Percentiles rank a stretch among this genome's conserved stretches.
phyloP scores from a whole-genome alignment of 1,140 invertebrate species.

The Drosophila suzukii region DNA sequence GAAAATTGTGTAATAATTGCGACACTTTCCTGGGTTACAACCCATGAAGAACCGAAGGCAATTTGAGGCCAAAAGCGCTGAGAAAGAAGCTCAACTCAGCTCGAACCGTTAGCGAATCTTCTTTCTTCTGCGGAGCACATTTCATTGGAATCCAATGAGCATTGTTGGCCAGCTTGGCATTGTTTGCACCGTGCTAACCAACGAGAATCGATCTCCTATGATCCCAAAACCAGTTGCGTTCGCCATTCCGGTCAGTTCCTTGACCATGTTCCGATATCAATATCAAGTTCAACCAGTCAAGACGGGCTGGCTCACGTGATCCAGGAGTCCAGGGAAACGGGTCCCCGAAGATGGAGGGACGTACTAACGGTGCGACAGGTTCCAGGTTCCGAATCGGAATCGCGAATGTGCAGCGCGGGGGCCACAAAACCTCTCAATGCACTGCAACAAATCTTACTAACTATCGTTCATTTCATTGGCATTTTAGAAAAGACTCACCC shows the following conservation, averaged over 20 bases:
- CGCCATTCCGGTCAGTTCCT: slow-evolving; percentile 52
- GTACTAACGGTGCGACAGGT: slow-evolving; percentile 71
- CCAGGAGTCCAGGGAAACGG: slow-evolving; percentile 17
- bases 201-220: slow-evolving; percentile 27
- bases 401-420: slow-evolving; percentile 52
- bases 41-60: slow-evolving; percentile 42
- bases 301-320: slow-evolving; percentile 41
- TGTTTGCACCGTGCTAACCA: slow-evolving; percentile 39
- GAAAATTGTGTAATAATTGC: slow-evolving; percentile 79
- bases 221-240: slow-evolving; percentile 59
- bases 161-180: slow-evolving; percentile 50
- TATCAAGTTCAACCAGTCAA: slow-evolving; percentile 80
- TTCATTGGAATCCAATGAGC: slow-evolving; percentile 54
- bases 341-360: slow-evolving; percentile 40
- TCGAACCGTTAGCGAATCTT: slow-evolving; percentile 39
- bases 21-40: slow-evolving; percentile 61
- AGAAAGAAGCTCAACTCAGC: slow-evolving; percentile 47
- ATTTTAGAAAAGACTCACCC: neutral
- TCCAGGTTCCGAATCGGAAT: slow-evolving; percentile 12
- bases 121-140: slow-evolving; percentile 13
- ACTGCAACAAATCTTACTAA: neutral
- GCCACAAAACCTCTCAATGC: slow-evolving; percentile 16
- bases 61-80: slow-evolving; percentile 25
- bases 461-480: neutral
- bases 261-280: slow-evolving; percentile 70